These are phyloP conservation scores for Tetragonisca angustula DNA, from an alignment of 2,888 invertebrate genomes.

Conservation along the genomic window DNA sequence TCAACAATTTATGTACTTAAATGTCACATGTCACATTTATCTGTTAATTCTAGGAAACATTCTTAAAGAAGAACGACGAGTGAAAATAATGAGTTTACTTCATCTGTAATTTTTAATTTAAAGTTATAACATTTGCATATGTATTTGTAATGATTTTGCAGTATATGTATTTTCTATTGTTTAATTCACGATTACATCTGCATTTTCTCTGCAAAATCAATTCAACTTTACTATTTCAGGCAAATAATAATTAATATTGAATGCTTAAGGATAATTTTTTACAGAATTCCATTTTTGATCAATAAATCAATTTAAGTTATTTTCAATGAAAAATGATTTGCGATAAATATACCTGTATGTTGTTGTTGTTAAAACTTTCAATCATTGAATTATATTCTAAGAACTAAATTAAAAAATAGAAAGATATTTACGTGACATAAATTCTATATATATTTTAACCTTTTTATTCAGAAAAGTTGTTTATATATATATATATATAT, in stretches of 20 bases:
- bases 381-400: neutral
- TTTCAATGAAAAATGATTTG: too few species aligned
- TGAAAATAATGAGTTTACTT: slow-evolving; percentile 58
- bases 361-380: neutral
- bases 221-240: too few species aligned
- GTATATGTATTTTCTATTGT: too few species aligned
- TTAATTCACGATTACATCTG: neutral
- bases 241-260: too few species aligned
- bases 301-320: too few species aligned
- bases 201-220: neutral
- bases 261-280: too few species aligned
- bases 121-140: slow-evolving; percentile 4
- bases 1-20: slow-evolving; percentile 21
- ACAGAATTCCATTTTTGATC: too few species aligned
- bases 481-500: too few species aligned
- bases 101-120: slow-evolving; percentile 54
- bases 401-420: too few species aligned
- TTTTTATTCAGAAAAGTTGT: neutral
- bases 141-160: neutral
- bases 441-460: neutral
- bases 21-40: slow-evolving; percentile 47
- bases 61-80: slow-evolving; percentile 25
- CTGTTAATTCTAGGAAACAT: slow-evolving; percentile 62
- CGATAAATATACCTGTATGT: neutral
- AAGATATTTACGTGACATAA: too few species aligned